Conservation (phyloP, 2,797 vertebrate species). For the Syndactyla subalaris region DNA sequence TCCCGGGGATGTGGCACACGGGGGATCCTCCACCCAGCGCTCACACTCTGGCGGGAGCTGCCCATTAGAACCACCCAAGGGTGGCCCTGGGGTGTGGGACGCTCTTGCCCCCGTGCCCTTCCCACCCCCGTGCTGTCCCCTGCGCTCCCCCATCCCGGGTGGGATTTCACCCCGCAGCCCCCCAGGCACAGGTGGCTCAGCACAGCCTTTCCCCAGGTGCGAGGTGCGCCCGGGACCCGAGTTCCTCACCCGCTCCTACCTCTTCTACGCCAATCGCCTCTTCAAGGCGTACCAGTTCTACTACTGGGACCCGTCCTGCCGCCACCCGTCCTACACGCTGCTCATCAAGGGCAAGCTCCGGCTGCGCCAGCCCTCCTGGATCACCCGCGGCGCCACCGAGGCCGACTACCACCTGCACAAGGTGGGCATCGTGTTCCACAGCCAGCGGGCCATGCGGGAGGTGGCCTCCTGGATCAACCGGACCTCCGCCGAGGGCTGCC, state of each 20-base stretch:
- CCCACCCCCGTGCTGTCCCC: fast-evolving
- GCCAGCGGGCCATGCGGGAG: conserved; percentile 74
- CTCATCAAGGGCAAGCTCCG: conserved; percentile 87
- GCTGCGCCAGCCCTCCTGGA: conserved; percentile 90
- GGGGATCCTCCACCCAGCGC: background rate
- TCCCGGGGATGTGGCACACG: too few species aligned
- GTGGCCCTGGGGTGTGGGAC: fast-evolving
- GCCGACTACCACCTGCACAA: conserved; percentile 88
- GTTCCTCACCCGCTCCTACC: conserved; percentile 90
- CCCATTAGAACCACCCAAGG: background rate
- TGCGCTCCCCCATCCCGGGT: fast-evolving
- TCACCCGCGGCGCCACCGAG: conserved; percentile 88
- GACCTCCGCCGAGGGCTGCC: conserved; percentile 56
- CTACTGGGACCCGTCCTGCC: conserved; percentile 85
- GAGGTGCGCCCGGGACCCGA: conserved; percentile 90
- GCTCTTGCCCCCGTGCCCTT: background rate
- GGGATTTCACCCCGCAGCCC: fast-evolving
- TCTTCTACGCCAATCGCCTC: conserved; percentile 84
- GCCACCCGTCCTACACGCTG: conserved; percentile 85
- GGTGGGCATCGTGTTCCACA: conserved; percentile 88
- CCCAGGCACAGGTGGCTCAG: fast-evolving
- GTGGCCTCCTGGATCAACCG: conserved; percentile 75
- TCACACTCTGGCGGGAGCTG: fast-evolving
- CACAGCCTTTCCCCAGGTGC: conserved; percentile 75
- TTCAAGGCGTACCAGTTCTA: conserved; percentile 91